These are phyloP conservation scores for Ochotona curzoniae DNA, from an alignment of 2,113 vertebrate species.

Conservation along the genomic window DNA sequence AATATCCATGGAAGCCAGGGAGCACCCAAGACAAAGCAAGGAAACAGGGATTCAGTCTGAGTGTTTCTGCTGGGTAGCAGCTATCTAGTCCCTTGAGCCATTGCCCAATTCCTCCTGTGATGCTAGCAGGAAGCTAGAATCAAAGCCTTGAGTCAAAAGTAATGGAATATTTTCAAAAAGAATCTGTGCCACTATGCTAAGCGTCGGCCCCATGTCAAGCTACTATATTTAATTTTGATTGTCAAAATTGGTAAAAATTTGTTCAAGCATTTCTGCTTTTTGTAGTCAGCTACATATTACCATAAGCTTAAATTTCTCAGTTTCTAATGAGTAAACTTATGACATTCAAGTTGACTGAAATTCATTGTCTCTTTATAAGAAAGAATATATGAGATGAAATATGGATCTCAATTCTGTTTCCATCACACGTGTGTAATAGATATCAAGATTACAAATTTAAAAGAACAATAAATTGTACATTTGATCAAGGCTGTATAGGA, in stretches of 20 bases:
- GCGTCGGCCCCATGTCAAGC: slow-evolving; percentile 15
- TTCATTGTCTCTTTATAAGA: background rate
- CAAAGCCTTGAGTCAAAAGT: too few species aligned
- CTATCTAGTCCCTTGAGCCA: too few species aligned
- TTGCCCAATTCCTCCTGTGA: too few species aligned
- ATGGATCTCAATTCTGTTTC: background rate
- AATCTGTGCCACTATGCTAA: too few species aligned
- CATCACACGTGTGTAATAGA: background rate
- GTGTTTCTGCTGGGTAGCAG: too few species aligned
- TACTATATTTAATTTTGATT: slow-evolving; percentile 4
- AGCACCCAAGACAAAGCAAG: too few species aligned
- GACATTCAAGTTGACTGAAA: slow-evolving; percentile 8
- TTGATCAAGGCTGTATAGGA: background rate
- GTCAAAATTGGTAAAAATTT: background rate
- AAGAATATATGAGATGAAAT: background rate
- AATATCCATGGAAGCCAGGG: too few species aligned
- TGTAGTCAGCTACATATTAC: background rate
- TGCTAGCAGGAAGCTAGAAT: too few species aligned
- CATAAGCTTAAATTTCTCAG: background rate
- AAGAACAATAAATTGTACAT: background rate
- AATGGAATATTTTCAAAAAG: too few species aligned
- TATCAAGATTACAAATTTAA: background rate
- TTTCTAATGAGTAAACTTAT: background rate
- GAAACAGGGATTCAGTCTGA: too few species aligned
- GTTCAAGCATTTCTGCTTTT: background rate